phyloP scores from a whole-genome alignment of 1,140 invertebrate genomes.

The Rhopalosiphum maidis region DNA sequence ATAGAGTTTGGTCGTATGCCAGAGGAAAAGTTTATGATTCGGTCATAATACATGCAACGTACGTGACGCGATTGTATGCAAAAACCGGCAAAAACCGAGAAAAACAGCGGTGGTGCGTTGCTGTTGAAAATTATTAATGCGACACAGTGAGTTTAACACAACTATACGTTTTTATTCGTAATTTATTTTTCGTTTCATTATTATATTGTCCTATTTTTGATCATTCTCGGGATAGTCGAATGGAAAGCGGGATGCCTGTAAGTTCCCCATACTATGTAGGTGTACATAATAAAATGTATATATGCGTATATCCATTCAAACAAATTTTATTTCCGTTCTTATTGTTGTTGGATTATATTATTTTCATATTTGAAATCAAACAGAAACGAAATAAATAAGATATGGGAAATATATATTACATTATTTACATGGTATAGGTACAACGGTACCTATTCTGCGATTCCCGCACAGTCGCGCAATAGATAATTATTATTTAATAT shows the following conservation, averaged over 20 bases:
- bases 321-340: not conserved
- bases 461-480: not conserved
- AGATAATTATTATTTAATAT: not conserved
- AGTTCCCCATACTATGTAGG: not conserved
- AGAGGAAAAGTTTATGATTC: constrained; percentile 22
- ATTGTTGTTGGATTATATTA: not conserved
- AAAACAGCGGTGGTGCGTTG: not conserved
- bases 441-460: too few species aligned
- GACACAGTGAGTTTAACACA: not conserved
- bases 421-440: too few species aligned
- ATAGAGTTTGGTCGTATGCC: not conserved
- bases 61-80: not conserved
- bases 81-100: not conserved
- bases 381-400: not conserved
- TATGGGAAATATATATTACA: not conserved
- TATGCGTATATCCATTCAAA: not conserved
- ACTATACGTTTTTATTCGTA: not conserved
- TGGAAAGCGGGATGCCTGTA: not conserved
- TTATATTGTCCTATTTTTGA: not conserved
- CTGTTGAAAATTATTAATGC: not conserved
- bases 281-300: not conserved
- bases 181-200: not conserved
- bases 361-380: not conserved
- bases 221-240: not conserved
- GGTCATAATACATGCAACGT: constrained; percentile 4